These are phyloP conservation scores for Lycodopsis pacificus DNA, from an alignment of 2,797 vertebrate species.

Conservation along the genomic window DNA sequence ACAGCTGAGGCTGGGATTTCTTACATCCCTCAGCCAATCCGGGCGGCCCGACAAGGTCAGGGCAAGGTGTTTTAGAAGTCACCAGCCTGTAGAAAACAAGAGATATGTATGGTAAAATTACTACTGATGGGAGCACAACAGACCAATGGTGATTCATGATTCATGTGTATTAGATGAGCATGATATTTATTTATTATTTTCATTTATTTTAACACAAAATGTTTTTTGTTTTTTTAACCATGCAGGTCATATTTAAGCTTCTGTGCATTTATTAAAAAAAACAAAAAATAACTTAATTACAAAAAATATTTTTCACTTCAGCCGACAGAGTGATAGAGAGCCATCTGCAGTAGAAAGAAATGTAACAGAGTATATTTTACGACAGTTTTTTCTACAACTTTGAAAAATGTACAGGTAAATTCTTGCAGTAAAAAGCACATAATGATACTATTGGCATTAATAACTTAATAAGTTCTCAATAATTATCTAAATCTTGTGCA, in stretches of 20 bases:
- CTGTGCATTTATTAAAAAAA: background rate
- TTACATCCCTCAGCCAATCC: slow-evolving; percentile 43
- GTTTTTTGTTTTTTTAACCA: background rate
- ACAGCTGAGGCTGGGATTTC: slow-evolving; percentile 64
- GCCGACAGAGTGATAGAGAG: background rate
- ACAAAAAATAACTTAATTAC: background rate
- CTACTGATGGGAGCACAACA: background rate
- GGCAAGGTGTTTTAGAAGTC: slow-evolving; percentile 60
- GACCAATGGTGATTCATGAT: background rate
- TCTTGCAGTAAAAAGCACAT: background rate
- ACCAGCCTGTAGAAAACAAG: slow-evolving; percentile 51
- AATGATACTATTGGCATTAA: background rate
- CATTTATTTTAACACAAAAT: background rate
- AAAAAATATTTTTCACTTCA: background rate
- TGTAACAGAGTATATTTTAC: too few relatives aligned
- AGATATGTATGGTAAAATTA: background rate
- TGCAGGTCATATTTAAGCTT: background rate
- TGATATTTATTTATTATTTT: background rate
- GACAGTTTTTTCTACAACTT: too few relatives aligned
- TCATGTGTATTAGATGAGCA: slow-evolving; percentile 4
- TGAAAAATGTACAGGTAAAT: background rate
- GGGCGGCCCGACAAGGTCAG: slow-evolving; percentile 80
- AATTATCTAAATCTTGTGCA: too few relatives aligned
- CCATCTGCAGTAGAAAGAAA: background rate
- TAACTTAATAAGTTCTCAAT: background rate